Percentiles rank a stretch among this genome's conserved stretches.
These are phyloP conservation scores for Lithophane socia DNA, from an alignment of 2,888 invertebrate genomes.

Conservation along the genomic window DNA sequence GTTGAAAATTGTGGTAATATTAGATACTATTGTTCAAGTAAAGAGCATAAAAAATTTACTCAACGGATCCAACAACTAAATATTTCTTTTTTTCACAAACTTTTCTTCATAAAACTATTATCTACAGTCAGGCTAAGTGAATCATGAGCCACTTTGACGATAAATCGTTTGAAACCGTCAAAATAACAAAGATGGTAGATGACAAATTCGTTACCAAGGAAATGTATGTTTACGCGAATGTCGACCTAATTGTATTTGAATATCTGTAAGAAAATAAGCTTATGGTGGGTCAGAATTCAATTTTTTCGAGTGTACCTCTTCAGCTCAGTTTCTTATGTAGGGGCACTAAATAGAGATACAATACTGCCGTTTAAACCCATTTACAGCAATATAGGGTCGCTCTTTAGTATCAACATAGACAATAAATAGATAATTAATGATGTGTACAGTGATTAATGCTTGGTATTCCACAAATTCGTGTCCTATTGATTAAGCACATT, in stretches of 20 bases:
- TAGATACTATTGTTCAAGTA: no score
- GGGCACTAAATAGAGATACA: slow-evolving; percentile 20
- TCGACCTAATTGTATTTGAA: no score
- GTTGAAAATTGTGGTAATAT: no score
- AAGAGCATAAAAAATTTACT: no score
- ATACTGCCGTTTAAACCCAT: slow-evolving; percentile 12
- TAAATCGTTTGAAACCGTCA: no score
- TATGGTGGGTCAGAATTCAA: no score
- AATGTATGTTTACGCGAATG: no score
- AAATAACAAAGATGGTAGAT: no score
- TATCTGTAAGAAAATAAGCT: no score
- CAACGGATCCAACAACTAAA: not conserved
- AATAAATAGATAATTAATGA: slow-evolving; percentile 26
- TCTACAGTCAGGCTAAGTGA: no score
- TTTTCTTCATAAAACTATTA: not conserved
- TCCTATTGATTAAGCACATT: not conserved
- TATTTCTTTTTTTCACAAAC: not conserved
- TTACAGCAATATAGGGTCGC: slow-evolving; percentile 31
- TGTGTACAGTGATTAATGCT: not conserved
- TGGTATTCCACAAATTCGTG: not conserved
- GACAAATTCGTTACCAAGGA: no score
- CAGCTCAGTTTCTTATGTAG: not conserved
- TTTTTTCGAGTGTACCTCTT: not conserved
- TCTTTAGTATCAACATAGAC: not conserved
- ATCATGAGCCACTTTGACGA: no score